These are phyloP conservation scores for Electrona antarctica DNA, from an alignment of 2,113 vertebrate species.

Conservation along the genomic window DNA sequence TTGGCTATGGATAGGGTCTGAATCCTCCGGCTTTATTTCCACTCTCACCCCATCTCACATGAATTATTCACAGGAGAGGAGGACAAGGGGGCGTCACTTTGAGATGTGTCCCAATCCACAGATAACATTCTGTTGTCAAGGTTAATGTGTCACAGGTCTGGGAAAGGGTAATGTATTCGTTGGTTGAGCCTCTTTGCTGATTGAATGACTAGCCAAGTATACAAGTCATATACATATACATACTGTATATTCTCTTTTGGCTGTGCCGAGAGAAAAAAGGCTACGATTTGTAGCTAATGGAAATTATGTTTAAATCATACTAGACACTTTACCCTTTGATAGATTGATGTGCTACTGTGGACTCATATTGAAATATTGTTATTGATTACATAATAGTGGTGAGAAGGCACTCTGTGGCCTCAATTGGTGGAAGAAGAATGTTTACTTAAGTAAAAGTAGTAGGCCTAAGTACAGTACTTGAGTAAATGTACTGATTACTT, in stretches of 20 bases:
- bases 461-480: too few species aligned
- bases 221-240: too few species aligned
- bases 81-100: conserved; percentile 53
- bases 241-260: conserved; percentile 12
- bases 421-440: too few species aligned
- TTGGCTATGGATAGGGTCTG: conserved; percentile 43
- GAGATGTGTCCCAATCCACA: conserved; percentile 73
- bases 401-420: too few species aligned
- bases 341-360: too few species aligned
- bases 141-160: conserved; percentile 68
- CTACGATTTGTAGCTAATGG: not conserved
- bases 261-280: conserved; percentile 17
- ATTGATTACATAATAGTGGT: too few species aligned
- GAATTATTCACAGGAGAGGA: conserved; percentile 70
- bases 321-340: too few species aligned
- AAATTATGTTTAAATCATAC: too few species aligned
- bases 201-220: conserved; percentile 44
- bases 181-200: conserved; percentile 50
- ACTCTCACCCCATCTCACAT: conserved; percentile 42
- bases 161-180: conserved; percentile 64
- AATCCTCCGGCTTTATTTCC: conserved; percentile 24
- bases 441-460: too few species aligned
- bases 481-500: too few species aligned
- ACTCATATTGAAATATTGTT: too few species aligned
- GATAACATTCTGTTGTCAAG: conserved; percentile 75